These are phyloP conservation scores for Brienomyrus longianalis DNA, from an alignment of 2,113 vertebrate species.

Conservation along the genomic window DNA sequence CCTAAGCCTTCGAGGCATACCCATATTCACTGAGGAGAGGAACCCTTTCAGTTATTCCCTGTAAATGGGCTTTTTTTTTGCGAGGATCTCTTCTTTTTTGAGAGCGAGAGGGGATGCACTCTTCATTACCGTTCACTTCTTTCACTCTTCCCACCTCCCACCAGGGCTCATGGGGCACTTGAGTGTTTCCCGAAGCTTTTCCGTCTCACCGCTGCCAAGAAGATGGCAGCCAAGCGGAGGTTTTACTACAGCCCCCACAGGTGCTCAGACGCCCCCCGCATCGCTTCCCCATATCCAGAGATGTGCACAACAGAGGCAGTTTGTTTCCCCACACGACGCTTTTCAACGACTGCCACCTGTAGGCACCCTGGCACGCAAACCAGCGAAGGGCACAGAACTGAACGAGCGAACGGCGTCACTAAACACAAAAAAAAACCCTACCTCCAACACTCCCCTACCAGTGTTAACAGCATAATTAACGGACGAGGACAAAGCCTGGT, in stretches of 20 bases:
- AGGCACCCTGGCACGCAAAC: not conserved
- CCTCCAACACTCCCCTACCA: too few relatives aligned
- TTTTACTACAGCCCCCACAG: not conserved
- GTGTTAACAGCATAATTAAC: not conserved
- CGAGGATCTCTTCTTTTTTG: not conserved
- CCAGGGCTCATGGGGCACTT: not conserved
- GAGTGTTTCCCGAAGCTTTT: not conserved
- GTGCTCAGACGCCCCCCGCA: not conserved
- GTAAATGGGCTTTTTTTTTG: slow-evolving; percentile 2
- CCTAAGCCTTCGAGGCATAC: not conserved
- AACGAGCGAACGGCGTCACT: not conserved
- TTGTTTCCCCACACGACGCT: not conserved
- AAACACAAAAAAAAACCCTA: not conserved
- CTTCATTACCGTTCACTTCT: not conserved
- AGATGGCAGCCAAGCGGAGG: not conserved
- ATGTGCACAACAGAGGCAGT: not conserved
- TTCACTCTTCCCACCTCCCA: not conserved
- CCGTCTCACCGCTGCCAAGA: not conserved
- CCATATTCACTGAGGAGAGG: not conserved
- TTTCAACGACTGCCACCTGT: slow-evolving; percentile 1
- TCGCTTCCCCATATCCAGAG: not conserved
- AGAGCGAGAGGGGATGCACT: not conserved
- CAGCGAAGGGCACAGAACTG: not conserved
- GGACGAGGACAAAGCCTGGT: not conserved
- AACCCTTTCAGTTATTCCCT: not conserved